Conservation (phyloP, 2,797 vertebrate genomes). For the Syngnathus acus region DNA sequence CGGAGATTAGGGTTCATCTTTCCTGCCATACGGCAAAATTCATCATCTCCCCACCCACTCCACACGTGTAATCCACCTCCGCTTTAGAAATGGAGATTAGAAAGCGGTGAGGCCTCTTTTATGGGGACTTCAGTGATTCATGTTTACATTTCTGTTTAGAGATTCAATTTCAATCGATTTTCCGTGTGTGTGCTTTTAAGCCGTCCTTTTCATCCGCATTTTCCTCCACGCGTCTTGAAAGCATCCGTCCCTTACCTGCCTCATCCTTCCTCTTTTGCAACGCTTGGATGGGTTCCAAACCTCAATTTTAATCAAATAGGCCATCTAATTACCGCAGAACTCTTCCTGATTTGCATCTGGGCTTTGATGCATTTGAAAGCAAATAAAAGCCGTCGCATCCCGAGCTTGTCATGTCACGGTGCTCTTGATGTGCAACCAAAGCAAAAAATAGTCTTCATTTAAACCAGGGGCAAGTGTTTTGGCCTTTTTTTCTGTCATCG, state of each 20-base stretch:
- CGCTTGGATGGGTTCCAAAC: conserved; percentile 44
- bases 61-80: conserved; percentile 42
- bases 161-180: conserved; percentile 27
- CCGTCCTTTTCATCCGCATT: neutral
- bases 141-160: conserved; percentile 38
- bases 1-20: conserved; percentile 50
- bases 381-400: conserved; percentile 21
- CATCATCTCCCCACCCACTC: conserved; percentile 53
- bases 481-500: conserved; percentile 30
- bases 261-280: conserved; percentile 12
- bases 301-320: conserved; percentile 51
- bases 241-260: neutral
- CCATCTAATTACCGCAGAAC: conserved; percentile 57
- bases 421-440: neutral
- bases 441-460: neutral
- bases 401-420: neutral
- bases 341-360: conserved; percentile 37
- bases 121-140: conserved; percentile 28
- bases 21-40: conserved; percentile 40
- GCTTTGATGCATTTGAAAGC: conserved; percentile 47
- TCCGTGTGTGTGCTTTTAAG: neutral
- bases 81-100: conserved; percentile 55
- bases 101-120: conserved; percentile 26
- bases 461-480: neutral
- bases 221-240: neutral